Conservation (phyloP, 2,797 vertebrate genomes). For the Ctenopoma kingsleyae region DNA sequence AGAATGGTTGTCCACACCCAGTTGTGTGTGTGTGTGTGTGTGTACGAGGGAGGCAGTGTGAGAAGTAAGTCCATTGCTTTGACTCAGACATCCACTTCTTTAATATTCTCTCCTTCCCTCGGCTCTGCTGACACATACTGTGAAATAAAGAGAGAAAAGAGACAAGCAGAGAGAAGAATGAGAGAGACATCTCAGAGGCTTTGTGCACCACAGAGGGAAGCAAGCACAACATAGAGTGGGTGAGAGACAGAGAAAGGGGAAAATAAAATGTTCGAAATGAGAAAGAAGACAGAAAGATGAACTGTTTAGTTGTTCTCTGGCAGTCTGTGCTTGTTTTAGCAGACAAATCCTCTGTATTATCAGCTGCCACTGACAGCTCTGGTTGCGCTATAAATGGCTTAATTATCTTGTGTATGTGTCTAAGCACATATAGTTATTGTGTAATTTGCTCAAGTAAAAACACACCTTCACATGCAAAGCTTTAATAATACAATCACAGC, state of each 20-base stretch:
- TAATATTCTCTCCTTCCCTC: slow-evolving; percentile 59
- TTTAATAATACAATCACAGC: neutral
- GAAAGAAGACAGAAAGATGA: neutral
- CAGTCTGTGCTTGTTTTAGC: slow-evolving; percentile 5
- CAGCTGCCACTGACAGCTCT: slow-evolving; percentile 14
- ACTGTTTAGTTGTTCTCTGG: slow-evolving; percentile 2
- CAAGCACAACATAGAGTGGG: neutral
- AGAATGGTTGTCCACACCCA: slow-evolving; percentile 1
- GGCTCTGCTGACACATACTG: slow-evolving; percentile 41
- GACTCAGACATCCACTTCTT: slow-evolving; percentile 39
- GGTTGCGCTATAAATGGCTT: neutral
- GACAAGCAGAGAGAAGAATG: slow-evolving; percentile 47
- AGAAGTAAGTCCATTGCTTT: slow-evolving; percentile 38
- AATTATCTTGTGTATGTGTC: slow-evolving; percentile 13
- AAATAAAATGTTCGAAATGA: slow-evolving; percentile 9
- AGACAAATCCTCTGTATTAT: slow-evolving; percentile 10
- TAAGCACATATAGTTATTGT: neutral
- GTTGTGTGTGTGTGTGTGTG: neutral
- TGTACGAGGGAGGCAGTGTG: slow-evolving; percentile 21
- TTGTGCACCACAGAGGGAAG: slow-evolving; percentile 24
- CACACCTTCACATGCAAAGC: neutral
- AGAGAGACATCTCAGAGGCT: slow-evolving; percentile 46
- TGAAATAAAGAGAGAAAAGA: slow-evolving; percentile 61
- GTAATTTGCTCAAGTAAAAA: slow-evolving; percentile 3
- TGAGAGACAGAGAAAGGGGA: neutral